Evolutionary conservation across 1,140 invertebrate species (phyloP).

Genomic region (Scylla paramamosain): DNA sequence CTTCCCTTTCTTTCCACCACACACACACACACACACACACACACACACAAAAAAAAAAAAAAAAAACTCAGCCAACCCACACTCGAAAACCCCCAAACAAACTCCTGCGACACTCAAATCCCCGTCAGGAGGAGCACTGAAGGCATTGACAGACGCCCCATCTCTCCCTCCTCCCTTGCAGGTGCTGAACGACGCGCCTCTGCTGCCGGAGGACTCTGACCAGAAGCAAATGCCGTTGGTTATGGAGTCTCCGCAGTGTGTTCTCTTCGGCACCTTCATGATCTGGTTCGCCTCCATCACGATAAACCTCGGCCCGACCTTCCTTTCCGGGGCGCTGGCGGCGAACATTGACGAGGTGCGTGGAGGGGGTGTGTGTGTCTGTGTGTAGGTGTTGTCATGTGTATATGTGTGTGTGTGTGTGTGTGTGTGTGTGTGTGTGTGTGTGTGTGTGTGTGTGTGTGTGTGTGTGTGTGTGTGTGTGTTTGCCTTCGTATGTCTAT

Average conservation of each 20-base stretch:
- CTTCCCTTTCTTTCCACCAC: constrained; percentile 13
- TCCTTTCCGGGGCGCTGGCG: constrained; percentile 90
- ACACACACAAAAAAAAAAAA: too few species aligned
- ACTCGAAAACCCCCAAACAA: neutral
- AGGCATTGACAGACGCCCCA: constrained; percentile 36
- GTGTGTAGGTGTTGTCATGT: neutral
- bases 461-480: neutral
- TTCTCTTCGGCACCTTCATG: constrained; percentile 94
- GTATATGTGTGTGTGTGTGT: neutral
- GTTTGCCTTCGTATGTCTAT: too few species aligned
- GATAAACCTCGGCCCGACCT: constrained; percentile 94
- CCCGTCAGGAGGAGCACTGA: neutral
- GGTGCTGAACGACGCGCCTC: constrained; percentile 92
- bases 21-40: too few species aligned
- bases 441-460: neutral
- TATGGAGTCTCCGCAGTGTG: constrained; percentile 92
- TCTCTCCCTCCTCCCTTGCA: constrained; percentile 82
- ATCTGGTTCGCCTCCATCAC: constrained; percentile 89
- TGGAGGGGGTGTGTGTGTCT: neutral
- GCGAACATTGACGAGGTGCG: constrained; percentile 85
- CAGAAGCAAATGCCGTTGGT: constrained; percentile 82
- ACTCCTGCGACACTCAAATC: neutral
- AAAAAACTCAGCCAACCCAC: neutral
- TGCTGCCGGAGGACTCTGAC: constrained; percentile 85
- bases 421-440: neutral